Evolutionary conservation across 2,797 vertebrate species (phyloP).

Genomic region (Loris lydekkerianus): DNA sequence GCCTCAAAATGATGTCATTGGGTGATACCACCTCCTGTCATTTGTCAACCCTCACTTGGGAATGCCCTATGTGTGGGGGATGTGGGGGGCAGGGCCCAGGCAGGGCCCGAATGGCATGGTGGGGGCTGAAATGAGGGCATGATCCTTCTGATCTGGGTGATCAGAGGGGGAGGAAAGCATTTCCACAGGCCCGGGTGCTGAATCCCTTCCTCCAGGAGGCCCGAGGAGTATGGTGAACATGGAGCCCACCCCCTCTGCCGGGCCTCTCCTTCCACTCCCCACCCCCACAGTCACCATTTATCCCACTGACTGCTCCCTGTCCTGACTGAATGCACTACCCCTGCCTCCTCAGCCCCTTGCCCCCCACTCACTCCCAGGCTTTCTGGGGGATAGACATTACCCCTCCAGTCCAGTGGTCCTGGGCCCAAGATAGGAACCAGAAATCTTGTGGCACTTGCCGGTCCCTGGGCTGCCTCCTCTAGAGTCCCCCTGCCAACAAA

Average conservation of each 20-base stretch:
- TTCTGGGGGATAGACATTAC: background rate
- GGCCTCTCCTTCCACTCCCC: background rate
- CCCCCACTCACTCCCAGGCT: background rate
- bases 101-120: background rate
- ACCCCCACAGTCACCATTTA: background rate
- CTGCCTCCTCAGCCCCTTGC: background rate
- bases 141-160: background rate
- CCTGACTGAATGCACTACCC: background rate
- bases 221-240: background rate
- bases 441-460: rapidly evolving
- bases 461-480: background rate
- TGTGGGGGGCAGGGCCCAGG: background rate
- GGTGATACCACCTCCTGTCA: slow-evolving; percentile 46
- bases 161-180: background rate
- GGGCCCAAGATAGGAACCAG: background rate
- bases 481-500: background rate
- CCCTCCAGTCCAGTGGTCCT: background rate
- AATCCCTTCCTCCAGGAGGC: background rate
- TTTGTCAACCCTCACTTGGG: slow-evolving; percentile 42
- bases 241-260: background rate
- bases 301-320: background rate
- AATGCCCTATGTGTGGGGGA: background rate
- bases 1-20: slow-evolving; percentile 73
- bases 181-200: background rate
- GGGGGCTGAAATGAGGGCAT: background rate